Base-by-base conservation (phyloP, 2,888 invertebrate genomes). In the Achlya flavicornis region DNA sequence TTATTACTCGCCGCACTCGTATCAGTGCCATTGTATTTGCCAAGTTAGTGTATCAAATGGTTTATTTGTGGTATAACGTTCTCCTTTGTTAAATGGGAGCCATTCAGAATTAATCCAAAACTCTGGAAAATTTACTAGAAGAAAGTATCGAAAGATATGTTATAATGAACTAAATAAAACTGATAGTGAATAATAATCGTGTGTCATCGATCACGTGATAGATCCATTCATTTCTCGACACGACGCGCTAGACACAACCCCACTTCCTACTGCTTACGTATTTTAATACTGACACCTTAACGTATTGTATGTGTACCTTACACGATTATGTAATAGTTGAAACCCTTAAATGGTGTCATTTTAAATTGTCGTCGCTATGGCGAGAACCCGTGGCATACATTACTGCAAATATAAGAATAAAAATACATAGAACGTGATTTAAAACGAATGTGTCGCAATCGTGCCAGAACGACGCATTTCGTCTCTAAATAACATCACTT, bases 281-380 rank as follows among this genome's bases (percentile, higher is more conserved):
- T 53, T 16, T 53, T 53, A 19, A 3, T n/a, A 10, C n/a, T 10
- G 53, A 53, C 53, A 53, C 53, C 53, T 46, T 19, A 19, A 53
- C 53, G n/a, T 46, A 53, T 19, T 53, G 10, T 19, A 10, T 19
- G 53, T 53, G 3, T 12, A 41, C 41, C 2, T 3, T 53, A 19
- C n/a, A 53, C 16, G 10, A 11, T 58, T 58, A 14, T 6, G 58
- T 58, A 58, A 58, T 10, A 16, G 12, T 14, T 58, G 58, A 35
- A 38, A 58, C 58, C 58, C 58, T 58, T 58, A 58, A 58, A 58
- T 35, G 38, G 58, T 38, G 58, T 38, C 58, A 58, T 35, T 58
- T 16, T n/a, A 14, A 58, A 35, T 58, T n/a, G 35, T 58, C 16
- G 58, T 58, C 58, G 26, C 38, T 32, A 35, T n/a, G 38, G 33